Conservation (phyloP, 2,888 invertebrate species). For the Allygus modestus region DNA sequence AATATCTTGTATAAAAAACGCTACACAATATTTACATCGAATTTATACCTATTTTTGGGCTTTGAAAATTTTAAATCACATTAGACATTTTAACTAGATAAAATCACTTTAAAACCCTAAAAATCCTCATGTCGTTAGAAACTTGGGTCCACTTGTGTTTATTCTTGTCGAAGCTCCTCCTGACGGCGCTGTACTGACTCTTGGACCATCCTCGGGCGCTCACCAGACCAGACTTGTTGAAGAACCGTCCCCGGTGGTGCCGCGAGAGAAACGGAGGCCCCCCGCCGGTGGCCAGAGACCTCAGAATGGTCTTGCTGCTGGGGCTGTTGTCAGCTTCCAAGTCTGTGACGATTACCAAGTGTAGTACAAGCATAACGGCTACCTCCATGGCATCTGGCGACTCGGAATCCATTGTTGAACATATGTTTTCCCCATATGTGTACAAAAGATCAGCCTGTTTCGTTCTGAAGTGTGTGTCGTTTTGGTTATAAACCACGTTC, state of each 20-base stretch:
- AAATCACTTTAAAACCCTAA: slow-evolving; percentile 12
- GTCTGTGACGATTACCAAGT: background rate
- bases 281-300: background rate
- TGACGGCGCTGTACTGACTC: slow-evolving; percentile 11
- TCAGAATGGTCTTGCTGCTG: background rate
- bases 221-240: background rate
- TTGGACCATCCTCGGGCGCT: background rate
- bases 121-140: background rate
- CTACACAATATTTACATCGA: too few relatives aligned
- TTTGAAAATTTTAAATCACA: too few relatives aligned
- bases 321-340: background rate
- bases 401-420: background rate
- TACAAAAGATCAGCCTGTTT: background rate
- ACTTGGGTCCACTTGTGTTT: slow-evolving; percentile 15
- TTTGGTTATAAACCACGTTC: background rate
- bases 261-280: background rate
- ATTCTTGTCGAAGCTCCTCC: slow-evolving; percentile 4
- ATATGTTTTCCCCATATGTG: slow-evolving; percentile 1
- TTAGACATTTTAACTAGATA: background rate
- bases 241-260: background rate
- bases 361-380: background rate
- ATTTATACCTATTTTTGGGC: too few relatives aligned
- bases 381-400: slow-evolving; percentile 1
- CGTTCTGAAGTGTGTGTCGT: background rate
- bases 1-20: too few relatives aligned